Evolutionary conservation across 1,140 invertebrate genomes (phyloP).

Genomic region (Drosophila funebris): DNA sequence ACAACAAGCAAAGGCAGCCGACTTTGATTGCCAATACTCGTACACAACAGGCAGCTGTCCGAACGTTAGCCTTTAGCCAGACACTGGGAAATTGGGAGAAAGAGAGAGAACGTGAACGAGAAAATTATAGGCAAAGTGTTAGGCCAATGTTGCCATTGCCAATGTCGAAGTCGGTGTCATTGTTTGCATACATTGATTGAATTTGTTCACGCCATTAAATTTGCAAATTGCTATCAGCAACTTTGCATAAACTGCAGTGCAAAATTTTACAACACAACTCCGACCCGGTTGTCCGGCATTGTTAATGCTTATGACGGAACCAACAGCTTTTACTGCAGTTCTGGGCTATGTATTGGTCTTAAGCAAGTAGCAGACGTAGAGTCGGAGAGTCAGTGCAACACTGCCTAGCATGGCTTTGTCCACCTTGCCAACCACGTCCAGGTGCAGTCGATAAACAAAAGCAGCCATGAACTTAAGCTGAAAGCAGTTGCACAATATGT

Average conservation of each 20-base stretch:
- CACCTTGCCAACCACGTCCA: constrained; percentile 1
- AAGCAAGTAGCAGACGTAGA: constrained; percentile 5
- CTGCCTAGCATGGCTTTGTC: neutral
- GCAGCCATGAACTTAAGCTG: constrained; percentile 49
- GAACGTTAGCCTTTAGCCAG: neutral
- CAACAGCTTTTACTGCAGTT: constrained; percentile 12
- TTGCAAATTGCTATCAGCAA: constrained; percentile 83
- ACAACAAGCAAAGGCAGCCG: constrained; percentile 1
- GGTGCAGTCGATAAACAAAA: constrained; percentile 46
- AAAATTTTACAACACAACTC: constrained; percentile 66
- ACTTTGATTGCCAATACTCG: constrained; percentile 7
- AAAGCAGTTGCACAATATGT: constrained; percentile 38
- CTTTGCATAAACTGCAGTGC: constrained; percentile 76
- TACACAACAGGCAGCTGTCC: constrained; percentile 7
- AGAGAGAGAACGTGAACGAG: neutral
- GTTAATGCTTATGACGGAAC: constrained; percentile 55
- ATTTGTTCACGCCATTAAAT: constrained; percentile 84
- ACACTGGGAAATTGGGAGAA: neutral
- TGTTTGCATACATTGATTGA: constrained; percentile 83
- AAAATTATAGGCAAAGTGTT: neutral
- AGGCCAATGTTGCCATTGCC: constrained; percentile 35
- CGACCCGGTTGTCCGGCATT: constrained; percentile 30
- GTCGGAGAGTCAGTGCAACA: neutral
- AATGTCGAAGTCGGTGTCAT: constrained; percentile 50
- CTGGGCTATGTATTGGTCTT: neutral